Evolutionary conservation across 2,888 invertebrate genomes (phyloP), one percentile per base, ranked within the genome.

Genomic region (Tetramorium bicarinatum): DNA sequence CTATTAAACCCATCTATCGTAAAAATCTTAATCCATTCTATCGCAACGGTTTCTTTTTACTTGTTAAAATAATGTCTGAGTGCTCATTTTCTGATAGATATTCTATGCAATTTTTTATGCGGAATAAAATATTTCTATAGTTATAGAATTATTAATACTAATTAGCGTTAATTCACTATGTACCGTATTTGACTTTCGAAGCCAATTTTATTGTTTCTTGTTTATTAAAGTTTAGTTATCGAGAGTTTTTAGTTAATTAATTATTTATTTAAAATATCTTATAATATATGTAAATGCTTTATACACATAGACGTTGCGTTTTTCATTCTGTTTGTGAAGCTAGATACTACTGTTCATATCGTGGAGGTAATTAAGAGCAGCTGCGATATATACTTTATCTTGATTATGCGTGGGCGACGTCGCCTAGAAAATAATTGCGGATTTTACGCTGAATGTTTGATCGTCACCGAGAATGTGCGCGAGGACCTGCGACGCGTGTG

Each of bases 361-460:
- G 47, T 34, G 52, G 1, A 11, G 21, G 56, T 21, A 79, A 72
- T 79, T 79, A 72, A 8, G 56, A 44, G 15, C 34, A 15, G 71
- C 47, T 25, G 21, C 69, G 54, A 77, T 67, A 34, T 47, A n/a
- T n/a, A 21, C 72, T 47, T 80, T 8, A 80, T 80, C 74, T 74
- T 52, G 74, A 74, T 74, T 18, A 34, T 34, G 47, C 52, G 18
- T n/a, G 74, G 74, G 21, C 38, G 74, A 59, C 38, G 38, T 79
- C 44, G 66, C 29, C 21, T 59, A 38, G 79, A 38, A 47, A 47
- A 38, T 72, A 80, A 80, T 80, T 72, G 79, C 72, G 21, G 47
- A 21, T 59, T 47, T 72, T 66, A 82, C 56, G 34, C 62, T 62
- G 81, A 77, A 66, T 47, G 47, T 64, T 80, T 72, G 77, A 79